Evolutionary conservation across 2,797 vertebrate species (phyloP).

Genomic region (Melanotaenia nigrans): DNA sequence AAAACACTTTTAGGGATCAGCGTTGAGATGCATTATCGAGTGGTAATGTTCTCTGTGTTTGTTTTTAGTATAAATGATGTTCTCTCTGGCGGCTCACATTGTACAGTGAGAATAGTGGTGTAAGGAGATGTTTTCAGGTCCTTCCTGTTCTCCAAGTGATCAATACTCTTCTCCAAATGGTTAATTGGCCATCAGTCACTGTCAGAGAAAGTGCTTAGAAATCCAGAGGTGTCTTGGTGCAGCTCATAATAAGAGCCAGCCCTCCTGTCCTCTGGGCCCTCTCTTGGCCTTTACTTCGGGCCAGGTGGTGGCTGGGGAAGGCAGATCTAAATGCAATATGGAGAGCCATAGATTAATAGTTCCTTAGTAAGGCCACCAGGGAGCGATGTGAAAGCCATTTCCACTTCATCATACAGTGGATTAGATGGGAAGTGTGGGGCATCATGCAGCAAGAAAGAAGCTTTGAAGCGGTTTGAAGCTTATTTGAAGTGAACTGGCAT

Average conservation of each 20-base stretch:
- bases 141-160: conserved; percentile 74
- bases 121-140: conserved; percentile 73
- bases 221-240: conserved; percentile 79
- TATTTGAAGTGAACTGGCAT: conserved; percentile 30
- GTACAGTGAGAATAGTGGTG: conserved; percentile 53
- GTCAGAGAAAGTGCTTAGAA: conserved; percentile 79
- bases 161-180: conserved; percentile 81
- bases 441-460: conserved; percentile 29
- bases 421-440: conserved; percentile 50
- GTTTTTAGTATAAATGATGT: conserved; percentile 45
- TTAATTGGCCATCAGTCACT: conserved; percentile 87
- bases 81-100: conserved; percentile 46
- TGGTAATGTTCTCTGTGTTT: conserved; percentile 22
- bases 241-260: conserved; percentile 80
- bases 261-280: conserved; percentile 78
- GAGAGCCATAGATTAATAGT: conserved; percentile 81
- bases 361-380: conserved; percentile 80
- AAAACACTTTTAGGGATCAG: background rate
- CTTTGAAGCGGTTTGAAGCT: conserved; percentile 55
- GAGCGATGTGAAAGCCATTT: conserved; percentile 78
- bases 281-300: conserved; percentile 76
- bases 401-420: conserved; percentile 72
- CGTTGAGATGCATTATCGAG: conserved; percentile 1
- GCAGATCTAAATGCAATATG: conserved; percentile 80
- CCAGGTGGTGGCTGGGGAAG: conserved; percentile 73